These are phyloP conservation scores for Cantharis rufa DNA, from an alignment of 2,888 invertebrate genomes.

Conservation along the genomic window DNA sequence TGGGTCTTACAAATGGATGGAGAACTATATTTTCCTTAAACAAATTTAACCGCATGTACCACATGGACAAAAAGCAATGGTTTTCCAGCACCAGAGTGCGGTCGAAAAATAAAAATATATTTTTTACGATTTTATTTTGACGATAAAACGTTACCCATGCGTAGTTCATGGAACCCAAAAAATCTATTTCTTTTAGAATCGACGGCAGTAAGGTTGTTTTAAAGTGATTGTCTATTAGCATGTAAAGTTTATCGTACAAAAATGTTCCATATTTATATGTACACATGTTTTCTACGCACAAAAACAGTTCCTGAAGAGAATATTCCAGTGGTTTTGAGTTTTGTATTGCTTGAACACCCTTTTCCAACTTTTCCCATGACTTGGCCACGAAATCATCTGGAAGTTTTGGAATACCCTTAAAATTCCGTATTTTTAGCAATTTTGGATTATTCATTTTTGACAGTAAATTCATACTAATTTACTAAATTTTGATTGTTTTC, in stretches of 20 bases:
- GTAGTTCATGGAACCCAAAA: constrained; percentile 84
- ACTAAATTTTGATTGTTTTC: background rate
- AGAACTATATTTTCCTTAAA: constrained; percentile 90
- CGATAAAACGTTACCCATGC: constrained; percentile 93
- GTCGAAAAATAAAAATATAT: constrained; percentile 95
- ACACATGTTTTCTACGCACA: constrained; percentile 95
- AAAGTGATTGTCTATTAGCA: constrained; percentile 81
- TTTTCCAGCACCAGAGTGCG: constrained; percentile 93
- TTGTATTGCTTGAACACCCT: constrained; percentile 29
- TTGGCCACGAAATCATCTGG: constrained; percentile 3
- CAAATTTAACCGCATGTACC: constrained; percentile 93
- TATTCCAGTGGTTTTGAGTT: constrained; percentile 51
- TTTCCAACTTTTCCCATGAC: constrained; percentile 25
- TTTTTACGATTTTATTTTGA: constrained; percentile 96
- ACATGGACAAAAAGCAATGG: constrained; percentile 88
- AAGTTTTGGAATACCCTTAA: constrained; percentile 6
- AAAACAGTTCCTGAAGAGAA: constrained; percentile 89
- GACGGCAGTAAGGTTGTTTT: constrained; percentile 84
- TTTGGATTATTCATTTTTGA: constrained; percentile 9
- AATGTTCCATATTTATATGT: constrained; percentile 89
- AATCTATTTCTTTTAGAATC: constrained; percentile 81
- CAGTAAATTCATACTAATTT: background rate
- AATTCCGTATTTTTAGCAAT: constrained; percentile 13
- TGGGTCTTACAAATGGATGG: constrained; percentile 80
- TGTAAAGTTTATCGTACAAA: constrained; percentile 82